Evolutionary conservation across 2,113 vertebrate species (phyloP).

Genomic region (Tylochromis polylepis): DNA sequence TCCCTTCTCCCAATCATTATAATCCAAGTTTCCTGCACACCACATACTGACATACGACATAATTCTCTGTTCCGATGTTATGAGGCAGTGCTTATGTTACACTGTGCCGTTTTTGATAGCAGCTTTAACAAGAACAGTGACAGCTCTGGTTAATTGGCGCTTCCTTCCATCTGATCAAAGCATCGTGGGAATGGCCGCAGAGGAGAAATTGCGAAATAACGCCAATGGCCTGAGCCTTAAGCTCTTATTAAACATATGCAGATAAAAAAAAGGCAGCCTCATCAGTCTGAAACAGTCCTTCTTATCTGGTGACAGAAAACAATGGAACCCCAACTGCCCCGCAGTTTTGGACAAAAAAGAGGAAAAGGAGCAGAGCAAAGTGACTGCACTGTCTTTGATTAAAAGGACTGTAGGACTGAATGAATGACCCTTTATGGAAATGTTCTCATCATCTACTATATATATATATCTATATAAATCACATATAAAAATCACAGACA

Average conservation of each 20-base stretch:
- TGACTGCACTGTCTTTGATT: neutral
- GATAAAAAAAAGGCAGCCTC: conserved; percentile 18
- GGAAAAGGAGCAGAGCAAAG: neutral
- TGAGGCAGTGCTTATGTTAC: neutral
- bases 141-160: conserved; percentile 34
- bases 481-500: neutral
- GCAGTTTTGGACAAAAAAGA: neutral
- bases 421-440: neutral
- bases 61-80: neutral
- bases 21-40: neutral
- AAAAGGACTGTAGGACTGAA: neutral
- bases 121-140: neutral
- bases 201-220: neutral
- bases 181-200: conserved; percentile 27
- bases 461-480: neutral
- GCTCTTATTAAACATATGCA: conserved; percentile 12
- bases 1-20: fast-evolving
- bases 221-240: neutral
- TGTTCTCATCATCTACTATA: neutral
- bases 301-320: neutral
- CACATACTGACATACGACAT: neutral
- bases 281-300: neutral
- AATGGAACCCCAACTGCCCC: conserved; percentile 4
- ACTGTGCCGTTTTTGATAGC: neutral
- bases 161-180: conserved; percentile 42